A percentile compares a stretch with the other conserved stretches of the same genome.
Conservation (phyloP, 2,113 vertebrate genomes). For the Octodon degus region DNA sequence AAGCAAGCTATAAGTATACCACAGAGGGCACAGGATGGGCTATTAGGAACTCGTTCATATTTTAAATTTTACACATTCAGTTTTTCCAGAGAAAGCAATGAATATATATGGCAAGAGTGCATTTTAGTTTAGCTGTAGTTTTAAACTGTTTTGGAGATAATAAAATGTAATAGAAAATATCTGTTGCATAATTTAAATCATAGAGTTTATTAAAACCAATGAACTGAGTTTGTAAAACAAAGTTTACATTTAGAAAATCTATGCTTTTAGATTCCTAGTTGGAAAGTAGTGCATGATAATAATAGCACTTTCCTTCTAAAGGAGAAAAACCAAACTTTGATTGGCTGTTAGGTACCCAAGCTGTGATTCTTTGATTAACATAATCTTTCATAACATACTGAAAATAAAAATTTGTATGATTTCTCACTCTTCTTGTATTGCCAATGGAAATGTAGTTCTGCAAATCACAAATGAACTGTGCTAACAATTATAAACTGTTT, state of each 20-base stretch:
- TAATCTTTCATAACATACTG: conserved; percentile 74
- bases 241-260: conserved; percentile 62
- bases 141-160: conserved; percentile 49
- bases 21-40: background rate
- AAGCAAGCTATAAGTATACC: background rate
- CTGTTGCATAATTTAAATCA: conserved; percentile 37
- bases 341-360: conserved; percentile 70
- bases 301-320: conserved; percentile 64
- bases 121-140: conserved; percentile 22
- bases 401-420: conserved; percentile 78
- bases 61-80: conserved; percentile 33
- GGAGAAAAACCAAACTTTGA: conserved; percentile 65
- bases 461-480: conserved; percentile 69
- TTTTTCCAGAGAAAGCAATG: conserved; percentile 54
- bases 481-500: conserved; percentile 74
- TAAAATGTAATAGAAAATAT: conserved; percentile 58
- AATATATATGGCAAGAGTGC: background rate
- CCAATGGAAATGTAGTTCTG: conserved; percentile 72
- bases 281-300: conserved; percentile 49
- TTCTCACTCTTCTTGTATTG: conserved; percentile 74
- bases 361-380: conserved; percentile 80
- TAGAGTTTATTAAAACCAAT: conserved; percentile 63
- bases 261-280: conserved; percentile 49
- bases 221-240: conserved; percentile 68
- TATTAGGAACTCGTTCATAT: background rate